phyloP scores from a whole-genome alignment of 2,113 vertebrate genomes.

The Melospiza melodia region DNA sequence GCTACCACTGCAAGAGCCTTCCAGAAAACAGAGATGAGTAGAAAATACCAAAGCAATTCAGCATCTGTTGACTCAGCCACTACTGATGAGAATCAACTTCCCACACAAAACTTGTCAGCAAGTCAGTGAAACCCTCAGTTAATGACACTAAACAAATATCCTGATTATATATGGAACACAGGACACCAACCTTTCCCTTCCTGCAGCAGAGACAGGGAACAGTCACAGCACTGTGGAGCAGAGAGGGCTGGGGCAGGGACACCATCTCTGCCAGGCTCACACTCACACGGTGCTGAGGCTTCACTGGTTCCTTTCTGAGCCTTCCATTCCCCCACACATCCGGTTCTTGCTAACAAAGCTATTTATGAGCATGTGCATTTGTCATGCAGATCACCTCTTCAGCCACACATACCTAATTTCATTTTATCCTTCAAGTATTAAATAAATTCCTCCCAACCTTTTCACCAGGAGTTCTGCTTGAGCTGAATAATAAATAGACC shows the following conservation, averaged over 20 bases:
- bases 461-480: background rate
- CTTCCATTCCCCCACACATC: background rate
- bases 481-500: background rate
- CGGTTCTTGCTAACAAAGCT: background rate
- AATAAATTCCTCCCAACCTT: background rate
- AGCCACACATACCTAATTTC: background rate
- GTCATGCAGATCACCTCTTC: background rate
- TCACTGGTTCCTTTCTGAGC: accelerated
- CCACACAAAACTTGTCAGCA: background rate
- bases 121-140: background rate
- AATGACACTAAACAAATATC: background rate
- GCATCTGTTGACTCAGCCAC: background rate
- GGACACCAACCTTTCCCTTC: conserved; percentile 27
- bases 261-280: background rate
- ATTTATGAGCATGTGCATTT: background rate
- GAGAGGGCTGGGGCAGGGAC: background rate
- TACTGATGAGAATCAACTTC: background rate
- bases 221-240: background rate
- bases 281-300: background rate
- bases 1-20: conserved; percentile 4
- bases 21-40: background rate
- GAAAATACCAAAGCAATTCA: background rate
- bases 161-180: background rate
- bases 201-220: background rate
- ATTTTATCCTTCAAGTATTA: background rate